Base-by-base conservation (phyloP, 2,888 invertebrate species). In the Entomobrya proxima region DNA sequence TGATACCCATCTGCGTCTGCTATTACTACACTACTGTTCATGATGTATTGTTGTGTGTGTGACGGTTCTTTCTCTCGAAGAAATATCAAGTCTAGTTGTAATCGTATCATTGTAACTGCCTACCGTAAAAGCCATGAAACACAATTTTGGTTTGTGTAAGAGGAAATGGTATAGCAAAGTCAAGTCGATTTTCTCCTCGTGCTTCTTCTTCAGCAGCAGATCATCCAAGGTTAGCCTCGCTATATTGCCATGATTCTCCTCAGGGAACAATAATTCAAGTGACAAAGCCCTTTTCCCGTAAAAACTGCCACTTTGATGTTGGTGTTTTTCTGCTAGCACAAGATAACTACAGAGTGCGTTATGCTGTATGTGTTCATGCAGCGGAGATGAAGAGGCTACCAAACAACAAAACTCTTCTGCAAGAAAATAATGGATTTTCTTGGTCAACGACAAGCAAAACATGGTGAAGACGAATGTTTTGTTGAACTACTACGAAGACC, bases 211-310 rank as follows among this genome's bases (percentile, higher is more conserved):
- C 52, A 32, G 32, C 44, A 3, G 37, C 32, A 52, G 52, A 69
- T 61, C 24, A 58, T 74, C 81, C 81, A 74, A 81, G 81, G 81
- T 81, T 74, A 75, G 27, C 64, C 47, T 32, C 27, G 27, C 55
- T 86, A 64, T 61, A 84, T 80, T 82, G 85, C 81, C 74, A 77
- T 81, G 76, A 85, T 77, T 72, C 69, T 87, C 87, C 86, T 79
- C 61, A 79, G 87, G 86, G 87, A 87, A 86, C 86, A 87, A 87
- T 87, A 87, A 87, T 72, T 87, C 85, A 86, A 82, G 87, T 86
- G 83, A 82, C 86, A 86, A 86, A 81, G 61, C 74, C 74, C 72
- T 72, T 79, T 47, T 30, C 72, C n/a, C n/a, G 27, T 40, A 27
- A 72, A 47, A 72, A 40, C 72, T 72, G 72, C 27, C 72, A 40